Evolutionary conservation across 2,113 vertebrate species (phyloP).

Genomic region (Todiramphus saurophagus): DNA sequence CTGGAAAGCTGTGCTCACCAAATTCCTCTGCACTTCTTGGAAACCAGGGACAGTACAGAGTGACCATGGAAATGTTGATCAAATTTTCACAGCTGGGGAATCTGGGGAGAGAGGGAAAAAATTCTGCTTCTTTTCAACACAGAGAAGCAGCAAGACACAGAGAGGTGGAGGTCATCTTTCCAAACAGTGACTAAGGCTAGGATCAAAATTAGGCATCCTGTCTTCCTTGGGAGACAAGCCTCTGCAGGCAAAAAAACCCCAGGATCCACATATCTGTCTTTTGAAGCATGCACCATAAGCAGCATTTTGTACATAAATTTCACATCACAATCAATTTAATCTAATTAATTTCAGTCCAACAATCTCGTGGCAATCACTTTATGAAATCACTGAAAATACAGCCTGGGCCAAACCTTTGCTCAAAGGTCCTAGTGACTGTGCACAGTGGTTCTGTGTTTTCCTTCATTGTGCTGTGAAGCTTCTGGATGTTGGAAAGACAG

Average conservation of each 20-base stretch:
- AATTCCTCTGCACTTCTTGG: not conserved
- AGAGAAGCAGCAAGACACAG: fast-evolving
- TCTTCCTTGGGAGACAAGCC: not conserved
- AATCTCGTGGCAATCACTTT: fast-evolving
- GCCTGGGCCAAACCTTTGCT: not conserved
- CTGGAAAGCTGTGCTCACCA: not conserved
- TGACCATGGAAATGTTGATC: not conserved
- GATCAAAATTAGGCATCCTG: not conserved
- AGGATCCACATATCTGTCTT: not conserved
- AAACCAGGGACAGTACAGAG: not conserved
- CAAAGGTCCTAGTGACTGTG: not conserved
- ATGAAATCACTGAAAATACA: not conserved
- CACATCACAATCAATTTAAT: not conserved
- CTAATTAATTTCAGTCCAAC: not conserved
- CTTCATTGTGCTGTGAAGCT: not conserved
- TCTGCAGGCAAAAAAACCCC: not conserved
- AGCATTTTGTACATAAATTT: not conserved
- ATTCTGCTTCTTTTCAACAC: not conserved
- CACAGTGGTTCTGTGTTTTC: not conserved
- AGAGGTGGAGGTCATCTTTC: not conserved
- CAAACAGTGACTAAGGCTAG: not conserved
- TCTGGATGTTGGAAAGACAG: not conserved
- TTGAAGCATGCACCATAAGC: not conserved
- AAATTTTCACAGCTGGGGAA: not conserved
- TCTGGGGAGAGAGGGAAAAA: not conserved